These are phyloP conservation scores for Lepilemur ruficaudatus DNA, from an alignment of 2,797 vertebrate species.

Conservation along the genomic window DNA sequence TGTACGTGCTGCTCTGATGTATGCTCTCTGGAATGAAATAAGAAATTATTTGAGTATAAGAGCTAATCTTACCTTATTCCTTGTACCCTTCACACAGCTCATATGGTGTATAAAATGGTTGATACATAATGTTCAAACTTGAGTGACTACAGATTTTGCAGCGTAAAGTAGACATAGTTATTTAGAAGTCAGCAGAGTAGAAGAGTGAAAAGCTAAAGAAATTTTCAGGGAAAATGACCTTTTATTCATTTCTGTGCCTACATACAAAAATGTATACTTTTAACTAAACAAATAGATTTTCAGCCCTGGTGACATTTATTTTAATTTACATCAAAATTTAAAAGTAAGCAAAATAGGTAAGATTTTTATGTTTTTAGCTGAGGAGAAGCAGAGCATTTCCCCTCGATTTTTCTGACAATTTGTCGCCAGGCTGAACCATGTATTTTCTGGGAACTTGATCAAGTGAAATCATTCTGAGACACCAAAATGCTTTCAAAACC, in stretches of 20 bases:
- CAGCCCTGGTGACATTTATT: not conserved
- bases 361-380: not conserved
- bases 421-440: not conserved
- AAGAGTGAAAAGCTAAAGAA: not conserved
- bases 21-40: not conserved
- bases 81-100: not conserved
- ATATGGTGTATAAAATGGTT: not conserved
- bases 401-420: not conserved
- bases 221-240: not conserved
- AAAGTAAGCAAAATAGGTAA: not conserved
- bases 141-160: not conserved
- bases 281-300: not conserved
- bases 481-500: constrained; percentile 62
- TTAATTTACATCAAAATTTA: not conserved
- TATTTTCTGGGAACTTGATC: constrained; percentile 70
- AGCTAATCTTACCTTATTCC: not conserved
- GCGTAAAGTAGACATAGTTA: not conserved
- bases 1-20: not conserved
- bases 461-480: constrained; percentile 65
- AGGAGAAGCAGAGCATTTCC: not conserved
- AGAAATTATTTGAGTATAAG: not conserved
- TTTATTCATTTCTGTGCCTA: not conserved
- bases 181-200: not conserved
- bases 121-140: not conserved
- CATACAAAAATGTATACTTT: constrained; percentile 21